A percentile compares a stretch with the other conserved stretches of the same genome.
Conservation (phyloP, 2,888 invertebrate genomes). For the Eumacrocentrus americanus region DNA sequence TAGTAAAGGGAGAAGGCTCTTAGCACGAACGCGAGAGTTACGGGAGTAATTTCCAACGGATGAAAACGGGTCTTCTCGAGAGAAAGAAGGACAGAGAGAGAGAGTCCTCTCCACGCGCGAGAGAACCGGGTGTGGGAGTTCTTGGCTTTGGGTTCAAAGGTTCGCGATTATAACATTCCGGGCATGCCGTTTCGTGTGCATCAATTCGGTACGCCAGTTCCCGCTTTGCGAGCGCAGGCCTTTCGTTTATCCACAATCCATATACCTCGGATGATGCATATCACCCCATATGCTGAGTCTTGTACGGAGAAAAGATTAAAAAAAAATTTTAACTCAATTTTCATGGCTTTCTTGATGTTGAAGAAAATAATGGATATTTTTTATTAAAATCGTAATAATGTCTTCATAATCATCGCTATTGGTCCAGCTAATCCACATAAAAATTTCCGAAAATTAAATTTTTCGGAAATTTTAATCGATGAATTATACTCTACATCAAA, state of each 20-base stretch:
- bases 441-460: too few species aligned
- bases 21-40: conserved; percentile 45
- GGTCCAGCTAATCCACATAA: too few species aligned
- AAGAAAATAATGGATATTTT: too few species aligned
- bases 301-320: too few species aligned
- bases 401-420: too few species aligned
- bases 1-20: not conserved
- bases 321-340: too few species aligned
- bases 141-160: conserved; percentile 58
- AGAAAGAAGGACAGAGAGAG: conserved; percentile 8
- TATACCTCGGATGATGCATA: too few species aligned
- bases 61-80: conserved; percentile 44
- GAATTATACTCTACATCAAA: too few species aligned
- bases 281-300: too few species aligned
- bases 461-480: too few species aligned
- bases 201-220: conserved; percentile 61
- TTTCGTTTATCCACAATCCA: not conserved
- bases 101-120: conserved; percentile 33
- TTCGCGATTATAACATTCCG: conserved; percentile 61
- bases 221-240: conserved; percentile 46
- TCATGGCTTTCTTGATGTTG: too few species aligned
- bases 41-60: conserved; percentile 52
- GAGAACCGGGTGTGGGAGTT: conserved; percentile 56
- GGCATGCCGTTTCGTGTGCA: conserved; percentile 60
- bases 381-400: too few species aligned